Evolutionary conservation across 2,113 vertebrate species (phyloP), one percentile per base, ranked within the genome.

Genomic region (Chaetorhynchus papuensis): DNA sequence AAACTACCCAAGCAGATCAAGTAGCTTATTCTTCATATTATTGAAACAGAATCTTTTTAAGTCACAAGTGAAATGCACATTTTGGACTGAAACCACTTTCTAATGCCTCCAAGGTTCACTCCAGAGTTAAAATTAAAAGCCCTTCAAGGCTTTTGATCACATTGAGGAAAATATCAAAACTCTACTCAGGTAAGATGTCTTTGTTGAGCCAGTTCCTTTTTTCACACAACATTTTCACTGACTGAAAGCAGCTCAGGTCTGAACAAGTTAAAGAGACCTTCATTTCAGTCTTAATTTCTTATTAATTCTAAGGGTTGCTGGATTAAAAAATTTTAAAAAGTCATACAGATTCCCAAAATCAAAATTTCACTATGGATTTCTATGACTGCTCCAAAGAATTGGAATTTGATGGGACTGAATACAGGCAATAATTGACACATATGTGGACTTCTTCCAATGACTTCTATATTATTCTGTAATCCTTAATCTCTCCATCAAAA

Each of bases 351-450:
- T 69, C 28, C 35, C 74, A 71, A 35, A 33, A 12, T 8, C 11
- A 19, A 60, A 60, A 54, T 45, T 74, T 87, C 26, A 31, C 15
- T 26, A 4, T 5, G 22, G 16, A 71, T 66, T 91, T 89, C 69
- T 47, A 1, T 7, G 16, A 24, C 11, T 12, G 5, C 24, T 56
- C 42, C 31, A 7, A 83, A 84, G 26, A 30, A 39, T 14, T 74
- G 22, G 26, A 47, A 4, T 72, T 65, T 41, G 4, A 44, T 14
- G 15, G 31, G 19, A 41, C 28, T 53, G 6, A 39, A 19, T 1
- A 70, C 1, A n/a, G 0, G 0, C 7, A 56, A n/a, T 1, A 63
- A 54, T 21, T 14, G 1, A 27, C 28, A 52, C 6, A 7, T 3
- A 12, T 9, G 6, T 10, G 18, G 7, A 52, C 9, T 44, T 60